These are phyloP conservation scores for Schlechtendalia chinensis DNA, from an alignment of 1,140 invertebrate species.

Conservation along the genomic window DNA sequence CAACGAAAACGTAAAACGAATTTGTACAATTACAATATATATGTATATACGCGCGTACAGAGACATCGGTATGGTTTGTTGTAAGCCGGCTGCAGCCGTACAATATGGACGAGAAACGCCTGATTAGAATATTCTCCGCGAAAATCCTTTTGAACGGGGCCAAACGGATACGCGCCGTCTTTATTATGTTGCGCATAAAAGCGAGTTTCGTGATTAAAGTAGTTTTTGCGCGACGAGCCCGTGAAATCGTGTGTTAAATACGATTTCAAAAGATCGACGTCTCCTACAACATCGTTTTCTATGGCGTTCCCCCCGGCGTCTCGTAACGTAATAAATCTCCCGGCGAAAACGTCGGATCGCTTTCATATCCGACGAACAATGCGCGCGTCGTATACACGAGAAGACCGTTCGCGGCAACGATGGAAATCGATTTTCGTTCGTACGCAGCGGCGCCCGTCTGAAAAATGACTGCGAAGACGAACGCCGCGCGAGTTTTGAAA, in stretches of 20 bases:
- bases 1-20: no score
- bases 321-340: neutral
- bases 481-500: no score
- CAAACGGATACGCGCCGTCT: no score
- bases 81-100: neutral
- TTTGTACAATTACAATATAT: neutral
- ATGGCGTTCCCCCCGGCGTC: neutral
- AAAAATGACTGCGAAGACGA: no score
- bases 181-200: neutral
- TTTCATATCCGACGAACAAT: neutral
- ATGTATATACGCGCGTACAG: neutral
- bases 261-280: neutral
- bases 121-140: neutral
- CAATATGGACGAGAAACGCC: no score
- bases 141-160: neutral
- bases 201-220: neutral
- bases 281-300: neutral
- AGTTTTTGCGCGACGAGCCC: neutral
- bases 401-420: no score
- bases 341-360: no score
- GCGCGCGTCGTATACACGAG: no score
- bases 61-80: neutral
- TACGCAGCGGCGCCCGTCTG: no score
- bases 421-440: no score
- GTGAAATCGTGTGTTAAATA: slow-evolving; percentile 6